A percentile compares a stretch with the other conserved stretches of the same genome.
Evolutionary conservation across 2,888 invertebrate genomes (phyloP).

Genomic region (Galerucella nymphaeae): DNA sequence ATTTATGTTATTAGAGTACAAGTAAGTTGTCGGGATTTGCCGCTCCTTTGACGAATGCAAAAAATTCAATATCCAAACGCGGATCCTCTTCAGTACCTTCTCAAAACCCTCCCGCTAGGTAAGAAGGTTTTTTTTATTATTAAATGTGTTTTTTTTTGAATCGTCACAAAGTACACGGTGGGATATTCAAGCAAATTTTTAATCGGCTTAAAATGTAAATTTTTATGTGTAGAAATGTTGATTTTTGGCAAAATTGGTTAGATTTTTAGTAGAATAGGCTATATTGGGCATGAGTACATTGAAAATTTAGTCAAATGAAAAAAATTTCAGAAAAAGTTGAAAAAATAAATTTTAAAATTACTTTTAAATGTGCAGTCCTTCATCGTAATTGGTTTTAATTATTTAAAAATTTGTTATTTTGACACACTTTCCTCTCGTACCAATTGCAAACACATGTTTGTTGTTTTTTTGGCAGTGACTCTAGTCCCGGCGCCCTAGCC

Average conservation of each 20-base stretch:
- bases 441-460: no score
- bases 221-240: constrained; percentile 38
- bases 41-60: constrained; percentile 60
- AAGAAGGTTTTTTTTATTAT: constrained; percentile 34
- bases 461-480: no score
- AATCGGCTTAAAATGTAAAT: neutral
- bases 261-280: constrained; percentile 57
- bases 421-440: no score
- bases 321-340: neutral
- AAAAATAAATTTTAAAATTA: no score
- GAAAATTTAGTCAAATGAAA: neutral
- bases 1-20: constrained; percentile 58
- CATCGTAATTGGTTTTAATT: no score
- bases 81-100: constrained; percentile 60
- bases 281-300: constrained; percentile 51
- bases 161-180: neutral
- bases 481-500: no score
- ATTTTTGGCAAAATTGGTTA: constrained; percentile 48
- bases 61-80: constrained; percentile 61
- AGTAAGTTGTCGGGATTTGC: constrained; percentile 62
- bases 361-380: no score
- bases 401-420: no score
- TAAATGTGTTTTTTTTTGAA: neutral
- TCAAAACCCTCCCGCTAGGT: constrained; percentile 62
- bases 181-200: neutral